A percentile compares a stretch with the other conserved stretches of the same genome.
phyloP scores from a whole-genome alignment of 2,113 vertebrate genomes.

The Hydrolagus affinis region DNA sequence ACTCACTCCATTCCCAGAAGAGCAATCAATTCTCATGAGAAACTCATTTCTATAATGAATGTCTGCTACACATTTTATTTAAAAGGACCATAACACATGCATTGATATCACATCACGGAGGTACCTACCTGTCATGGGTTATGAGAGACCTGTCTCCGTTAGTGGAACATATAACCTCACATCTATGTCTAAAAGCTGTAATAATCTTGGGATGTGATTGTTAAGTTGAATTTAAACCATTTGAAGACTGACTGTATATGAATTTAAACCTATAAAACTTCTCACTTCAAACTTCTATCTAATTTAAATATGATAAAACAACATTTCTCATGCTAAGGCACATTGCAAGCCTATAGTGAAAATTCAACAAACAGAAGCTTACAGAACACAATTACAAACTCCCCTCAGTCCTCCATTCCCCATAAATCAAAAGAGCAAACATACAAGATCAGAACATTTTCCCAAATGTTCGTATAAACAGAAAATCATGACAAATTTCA shows the following conservation, averaged over 20 bases:
- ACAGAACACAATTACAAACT: neutral
- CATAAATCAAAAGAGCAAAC: neutral
- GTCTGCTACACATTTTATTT: conserved; percentile 19
- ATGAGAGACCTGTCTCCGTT: neutral
- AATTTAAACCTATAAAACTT: neutral
- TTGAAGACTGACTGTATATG: neutral
- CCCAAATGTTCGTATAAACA: neutral
- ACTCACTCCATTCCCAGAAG: neutral
- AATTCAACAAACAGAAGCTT: neutral
- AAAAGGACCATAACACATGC: conserved; percentile 21
- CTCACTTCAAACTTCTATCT: too few species aligned
- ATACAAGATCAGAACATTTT: neutral
- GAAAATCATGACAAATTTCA: neutral
- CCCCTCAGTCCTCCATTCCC: neutral
- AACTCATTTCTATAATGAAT: conserved; percentile 22
- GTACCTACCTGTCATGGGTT: neutral
- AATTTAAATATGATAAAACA: too few species aligned
- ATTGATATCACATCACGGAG: conserved; percentile 9
- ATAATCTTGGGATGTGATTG: neutral
- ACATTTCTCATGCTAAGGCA: too few species aligned
- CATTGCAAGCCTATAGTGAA: neutral
- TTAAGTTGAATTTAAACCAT: conserved; percentile 10
- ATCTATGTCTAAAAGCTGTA: neutral
- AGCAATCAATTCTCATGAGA: conserved; percentile 26
- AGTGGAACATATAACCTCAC: neutral